These are phyloP conservation scores for Danionella cerebrum DNA, from an alignment of 2,113 vertebrate genomes.

Conservation along the genomic window DNA sequence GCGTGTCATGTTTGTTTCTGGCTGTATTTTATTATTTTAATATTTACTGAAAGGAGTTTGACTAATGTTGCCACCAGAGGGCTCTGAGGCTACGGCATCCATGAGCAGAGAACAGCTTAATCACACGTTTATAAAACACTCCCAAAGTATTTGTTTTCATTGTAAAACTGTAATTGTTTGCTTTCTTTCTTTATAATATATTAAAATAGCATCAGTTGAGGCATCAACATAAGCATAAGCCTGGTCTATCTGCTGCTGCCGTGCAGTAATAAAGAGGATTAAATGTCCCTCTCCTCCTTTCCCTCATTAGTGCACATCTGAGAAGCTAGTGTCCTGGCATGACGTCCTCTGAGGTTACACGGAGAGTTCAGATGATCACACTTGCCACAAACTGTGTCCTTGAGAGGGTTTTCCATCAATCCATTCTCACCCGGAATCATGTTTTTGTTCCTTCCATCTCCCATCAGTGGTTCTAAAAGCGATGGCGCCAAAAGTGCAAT, in stretches of 20 bases:
- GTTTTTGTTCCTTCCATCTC: neutral
- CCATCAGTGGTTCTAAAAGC: neutral
- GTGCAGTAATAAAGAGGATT: conserved; percentile 30
- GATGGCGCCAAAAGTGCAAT: neutral
- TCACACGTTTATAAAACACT: too few relatives aligned
- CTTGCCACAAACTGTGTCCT: neutral
- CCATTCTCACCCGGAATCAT: neutral
- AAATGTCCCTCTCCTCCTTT: neutral
- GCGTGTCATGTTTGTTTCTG: too few relatives aligned
- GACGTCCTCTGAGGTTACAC: conserved; percentile 2
- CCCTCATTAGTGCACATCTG: neutral
- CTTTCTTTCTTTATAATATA: too few relatives aligned
- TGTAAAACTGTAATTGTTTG: too few relatives aligned
- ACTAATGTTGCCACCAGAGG: neutral
- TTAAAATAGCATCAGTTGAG: neutral
- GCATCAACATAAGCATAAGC: conserved; percentile 23
- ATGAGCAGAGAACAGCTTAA: too few relatives aligned
- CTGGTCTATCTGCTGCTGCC: conserved; percentile 3
- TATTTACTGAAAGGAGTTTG: too few relatives aligned
- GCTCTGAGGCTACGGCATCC: neutral
- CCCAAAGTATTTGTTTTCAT: too few relatives aligned
- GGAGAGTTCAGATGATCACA: neutral
- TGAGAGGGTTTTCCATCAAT: neutral
- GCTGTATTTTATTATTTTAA: too few relatives aligned
- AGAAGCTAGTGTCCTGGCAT: neutral